Conservation (phyloP, 2,113 vertebrate species). For the Thalassarche chlororhynchos region DNA sequence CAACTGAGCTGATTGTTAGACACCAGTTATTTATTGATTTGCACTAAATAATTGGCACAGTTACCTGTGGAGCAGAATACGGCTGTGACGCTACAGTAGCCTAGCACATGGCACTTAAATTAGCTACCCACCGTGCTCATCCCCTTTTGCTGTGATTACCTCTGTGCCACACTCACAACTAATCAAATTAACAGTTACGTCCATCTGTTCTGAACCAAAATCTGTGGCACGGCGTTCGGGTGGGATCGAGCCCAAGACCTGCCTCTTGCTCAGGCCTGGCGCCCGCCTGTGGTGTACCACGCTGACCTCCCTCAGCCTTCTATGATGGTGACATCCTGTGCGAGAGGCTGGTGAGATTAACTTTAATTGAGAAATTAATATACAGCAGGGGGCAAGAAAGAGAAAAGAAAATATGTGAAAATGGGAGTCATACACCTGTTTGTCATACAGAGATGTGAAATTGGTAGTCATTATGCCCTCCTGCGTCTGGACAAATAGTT, state of each 20-base stretch:
- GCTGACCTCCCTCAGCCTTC: neutral
- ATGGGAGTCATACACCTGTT: neutral
- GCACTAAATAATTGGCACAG: neutral
- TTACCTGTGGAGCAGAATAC: neutral
- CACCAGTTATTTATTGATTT: neutral
- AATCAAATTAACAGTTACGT: neutral
- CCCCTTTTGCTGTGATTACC: neutral
- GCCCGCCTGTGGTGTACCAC: neutral
- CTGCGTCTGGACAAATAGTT: neutral
- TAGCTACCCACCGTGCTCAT: neutral
- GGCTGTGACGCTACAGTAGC: neutral
- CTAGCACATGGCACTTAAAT: conserved; percentile 1
- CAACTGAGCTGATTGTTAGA: neutral
- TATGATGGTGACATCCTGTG: neutral
- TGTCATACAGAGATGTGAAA: neutral
- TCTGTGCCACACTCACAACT: neutral
- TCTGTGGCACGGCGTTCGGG: neutral
- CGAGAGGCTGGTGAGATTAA: neutral
- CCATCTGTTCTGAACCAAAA: conserved; percentile 40
- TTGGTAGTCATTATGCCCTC: neutral
- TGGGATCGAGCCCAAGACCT: neutral
- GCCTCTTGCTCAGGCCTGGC: neutral
- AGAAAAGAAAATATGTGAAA: neutral
- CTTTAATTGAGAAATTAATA: conserved; percentile 14
- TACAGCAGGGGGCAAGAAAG: neutral